Conservation (phyloP, 2,888 invertebrate species). For the Melinaea marsaeus region DNA sequence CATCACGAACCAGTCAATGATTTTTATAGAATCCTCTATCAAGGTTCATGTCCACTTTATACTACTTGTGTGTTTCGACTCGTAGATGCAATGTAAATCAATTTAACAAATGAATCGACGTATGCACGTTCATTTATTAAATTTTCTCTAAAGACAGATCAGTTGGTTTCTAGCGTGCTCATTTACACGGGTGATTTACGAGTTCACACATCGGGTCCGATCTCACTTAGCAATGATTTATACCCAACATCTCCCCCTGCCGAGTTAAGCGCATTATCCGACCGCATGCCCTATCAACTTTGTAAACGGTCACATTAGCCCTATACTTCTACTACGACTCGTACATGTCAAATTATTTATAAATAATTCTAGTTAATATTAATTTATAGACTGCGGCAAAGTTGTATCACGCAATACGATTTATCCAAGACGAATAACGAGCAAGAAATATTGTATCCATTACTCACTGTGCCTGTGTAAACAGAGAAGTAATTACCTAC, state of each 20-base stretch:
- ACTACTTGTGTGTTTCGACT: background rate
- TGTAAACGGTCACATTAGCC: conserved; percentile 50
- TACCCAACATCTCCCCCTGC: conserved; percentile 67
- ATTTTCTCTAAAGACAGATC: conserved; percentile 52
- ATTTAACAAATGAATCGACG: conserved; percentile 18
- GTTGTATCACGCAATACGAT: conserved; percentile 24
- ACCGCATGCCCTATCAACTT: conserved; percentile 69
- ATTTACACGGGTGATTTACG: conserved; percentile 74
- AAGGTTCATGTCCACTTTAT: no score
- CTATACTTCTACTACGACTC: conserved; percentile 25
- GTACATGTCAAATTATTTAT: conserved; percentile 7
- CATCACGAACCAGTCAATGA: no score
- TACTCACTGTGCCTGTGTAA: conserved; percentile 42
- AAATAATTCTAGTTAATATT: conserved; percentile 18
- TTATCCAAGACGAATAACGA: conserved; percentile 30
- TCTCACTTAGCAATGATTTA: conserved; percentile 76
- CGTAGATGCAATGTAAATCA: conserved; percentile 13
- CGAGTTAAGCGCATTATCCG: conserved; percentile 72
- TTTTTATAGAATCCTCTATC: no score
- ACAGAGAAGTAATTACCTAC: conserved; percentile 46
- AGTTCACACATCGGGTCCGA: conserved; percentile 73
- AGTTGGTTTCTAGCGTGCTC: conserved; percentile 57
- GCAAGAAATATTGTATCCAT: conserved; percentile 48
- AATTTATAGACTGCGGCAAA: conserved; percentile 2
- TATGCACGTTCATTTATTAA: conserved; percentile 23